These are phyloP conservation scores for Netelia inedita DNA, from an alignment of 2,888 invertebrate species.

Conservation along the genomic window DNA sequence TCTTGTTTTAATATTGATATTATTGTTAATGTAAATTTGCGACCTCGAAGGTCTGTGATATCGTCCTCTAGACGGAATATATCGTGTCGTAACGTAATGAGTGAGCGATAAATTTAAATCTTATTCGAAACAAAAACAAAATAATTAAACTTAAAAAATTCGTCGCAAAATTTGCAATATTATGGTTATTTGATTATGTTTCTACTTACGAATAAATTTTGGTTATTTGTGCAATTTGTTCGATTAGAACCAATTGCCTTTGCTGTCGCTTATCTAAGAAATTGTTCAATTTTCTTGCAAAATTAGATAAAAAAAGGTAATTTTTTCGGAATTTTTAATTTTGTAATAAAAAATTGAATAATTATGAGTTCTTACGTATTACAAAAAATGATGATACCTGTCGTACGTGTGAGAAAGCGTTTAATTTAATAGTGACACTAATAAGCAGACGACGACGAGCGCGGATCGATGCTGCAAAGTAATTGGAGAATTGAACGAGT, in stretches of 20 bases:
- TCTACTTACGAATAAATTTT: neutral
- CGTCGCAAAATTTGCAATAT: neutral
- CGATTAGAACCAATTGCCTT: too few species aligned
- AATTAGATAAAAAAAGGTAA: too few species aligned
- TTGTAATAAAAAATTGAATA: neutral
- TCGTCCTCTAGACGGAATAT: slow-evolving; percentile 7
- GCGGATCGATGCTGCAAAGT: slow-evolving; percentile 29
- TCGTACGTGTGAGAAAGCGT: neutral
- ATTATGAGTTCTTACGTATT: neutral
- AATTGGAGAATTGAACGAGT: slow-evolving; percentile 54
- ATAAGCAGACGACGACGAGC: neutral
- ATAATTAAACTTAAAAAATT: neutral
- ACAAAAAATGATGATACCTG: neutral
- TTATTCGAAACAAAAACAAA: slow-evolving; percentile 21
- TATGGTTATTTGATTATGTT: neutral
- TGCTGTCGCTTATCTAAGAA: too few species aligned
- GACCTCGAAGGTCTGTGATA: slow-evolving; percentile 31
- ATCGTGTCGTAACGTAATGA: neutral
- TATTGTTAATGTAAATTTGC: slow-evolving; percentile 43
- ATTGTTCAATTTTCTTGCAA: too few species aligned
- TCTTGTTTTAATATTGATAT: slow-evolving; percentile 20
- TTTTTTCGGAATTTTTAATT: too few species aligned
- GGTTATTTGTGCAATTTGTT: too few species aligned
- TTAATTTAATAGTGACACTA: neutral
- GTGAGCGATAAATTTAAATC: neutral